Evolutionary conservation across 2,888 invertebrate species (phyloP).

Genomic region (Acrobasis consociella): DNA sequence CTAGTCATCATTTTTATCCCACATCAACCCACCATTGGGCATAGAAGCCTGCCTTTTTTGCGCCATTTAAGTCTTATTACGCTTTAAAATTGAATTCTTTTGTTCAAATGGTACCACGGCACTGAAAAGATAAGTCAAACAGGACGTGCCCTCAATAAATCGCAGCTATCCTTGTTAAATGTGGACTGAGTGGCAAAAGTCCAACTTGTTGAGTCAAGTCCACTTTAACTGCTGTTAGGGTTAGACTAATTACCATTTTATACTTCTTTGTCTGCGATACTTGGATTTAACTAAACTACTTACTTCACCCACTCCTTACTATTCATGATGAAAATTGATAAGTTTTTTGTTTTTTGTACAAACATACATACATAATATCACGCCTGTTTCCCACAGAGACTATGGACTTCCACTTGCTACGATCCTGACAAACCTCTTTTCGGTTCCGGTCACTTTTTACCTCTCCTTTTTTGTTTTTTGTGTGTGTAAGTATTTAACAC

Average conservation of each 20-base stretch:
- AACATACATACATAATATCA: no score
- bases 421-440: no score
- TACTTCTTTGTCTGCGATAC: constrained; percentile 25
- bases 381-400: no score
- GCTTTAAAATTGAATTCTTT: neutral
- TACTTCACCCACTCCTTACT: no score
- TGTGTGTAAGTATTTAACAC: no score
- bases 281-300: neutral
- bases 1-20: no score
- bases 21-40: no score
- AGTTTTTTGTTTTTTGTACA: no score
- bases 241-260: constrained; percentile 32
- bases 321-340: neutral
- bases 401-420: no score
- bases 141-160: constrained; percentile 18
- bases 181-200: constrained; percentile 31
- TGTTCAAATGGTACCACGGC: neutral
- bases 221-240: constrained; percentile 31
- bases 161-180: constrained; percentile 23
- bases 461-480: no score
- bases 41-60: no score
- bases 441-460: no score
- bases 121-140: constrained; percentile 14
- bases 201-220: constrained; percentile 34
- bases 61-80: neutral